These are phyloP conservation scores for Andrena trimmerana DNA, from an alignment of 2,888 invertebrate species.

Conservation along the genomic window DNA sequence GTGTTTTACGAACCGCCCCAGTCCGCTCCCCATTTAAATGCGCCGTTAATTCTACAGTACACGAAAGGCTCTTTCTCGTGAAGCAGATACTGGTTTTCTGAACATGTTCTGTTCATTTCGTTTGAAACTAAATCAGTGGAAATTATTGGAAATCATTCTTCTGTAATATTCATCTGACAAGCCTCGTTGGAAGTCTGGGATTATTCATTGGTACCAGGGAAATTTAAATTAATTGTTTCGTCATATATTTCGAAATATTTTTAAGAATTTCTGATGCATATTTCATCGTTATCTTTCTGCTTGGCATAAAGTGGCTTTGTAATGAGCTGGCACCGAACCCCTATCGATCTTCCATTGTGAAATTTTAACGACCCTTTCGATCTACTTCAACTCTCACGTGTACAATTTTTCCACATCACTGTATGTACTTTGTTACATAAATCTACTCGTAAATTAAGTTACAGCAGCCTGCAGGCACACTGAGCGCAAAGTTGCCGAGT, in stretches of 20 bases:
- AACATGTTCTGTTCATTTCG: neutral
- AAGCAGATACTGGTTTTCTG: neutral
- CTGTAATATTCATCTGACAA: neutral
- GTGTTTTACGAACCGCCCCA: constrained; percentile 32
- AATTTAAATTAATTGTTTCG: neutral
- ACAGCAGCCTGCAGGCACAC: no score
- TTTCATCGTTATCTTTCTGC: no score
- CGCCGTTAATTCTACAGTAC: constrained; percentile 46
- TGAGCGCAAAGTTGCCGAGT: no score
- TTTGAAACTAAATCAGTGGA: constrained; percentile 1
- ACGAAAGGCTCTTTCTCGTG: neutral
- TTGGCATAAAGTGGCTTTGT: no score
- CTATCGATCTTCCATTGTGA: no score
- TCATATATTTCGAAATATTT: neutral
- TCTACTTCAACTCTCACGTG: no score
- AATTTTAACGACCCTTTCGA: no score
- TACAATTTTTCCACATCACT: no score
- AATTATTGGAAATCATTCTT: neutral
- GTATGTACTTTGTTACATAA: no score
- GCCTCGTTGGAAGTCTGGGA: no score
- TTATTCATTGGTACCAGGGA: neutral
- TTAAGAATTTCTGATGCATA: neutral
- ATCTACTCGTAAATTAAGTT: no score
- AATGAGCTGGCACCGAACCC: no score
- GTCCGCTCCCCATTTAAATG: constrained; percentile 46